Evolutionary conservation across 2,888 invertebrate species (phyloP), one percentile per base, ranked within the genome.

Genomic region (Hedychridium roseum): DNA sequence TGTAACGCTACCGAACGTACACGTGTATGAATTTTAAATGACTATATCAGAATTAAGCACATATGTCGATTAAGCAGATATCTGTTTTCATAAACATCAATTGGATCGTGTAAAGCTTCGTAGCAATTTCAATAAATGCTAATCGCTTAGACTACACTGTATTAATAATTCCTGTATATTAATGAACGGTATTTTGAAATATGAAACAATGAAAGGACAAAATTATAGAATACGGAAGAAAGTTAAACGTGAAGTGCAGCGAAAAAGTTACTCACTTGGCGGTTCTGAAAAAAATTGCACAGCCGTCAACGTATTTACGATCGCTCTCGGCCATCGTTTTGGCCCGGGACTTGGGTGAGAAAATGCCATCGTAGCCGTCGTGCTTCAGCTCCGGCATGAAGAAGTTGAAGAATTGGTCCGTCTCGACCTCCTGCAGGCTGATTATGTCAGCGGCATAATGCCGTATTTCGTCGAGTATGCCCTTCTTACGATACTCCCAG

Each of bases 401-500:
- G 81, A 93, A 96, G 79, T 92, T 90, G 82, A 94, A 94, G 83
- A 96, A 99, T 82, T 99, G 97, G 80, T 98, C 97, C 68, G 97
- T 98, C 81, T 99, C 98, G 52, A 99, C 97, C 82, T 99, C 99
- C 88, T 98, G 87, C 74, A 94, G 85, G 76, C 95, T 95, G 78
- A 99, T 97, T 69, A 99, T 95, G 80, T 99, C 98, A 38, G 97
- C 97, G 43, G 92, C 89, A 80, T 97, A 97, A 80, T 94, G 94
- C 65, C 92, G 86, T 74, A 99, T 95, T 82, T 99, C 98, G 76
- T 94, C 93, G 74, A 99, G 86, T 76, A 99, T 98, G 54, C 93
- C 91, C 82, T 96, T 96, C 84, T 97, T 96, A 67, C 99, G 85
- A 83, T 98, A 98, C 74, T 97, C 96, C 99, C 99, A 99, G 79